phyloP scores from a whole-genome alignment of 2,113 vertebrate species.

The Xiphophorus hellerii region DNA sequence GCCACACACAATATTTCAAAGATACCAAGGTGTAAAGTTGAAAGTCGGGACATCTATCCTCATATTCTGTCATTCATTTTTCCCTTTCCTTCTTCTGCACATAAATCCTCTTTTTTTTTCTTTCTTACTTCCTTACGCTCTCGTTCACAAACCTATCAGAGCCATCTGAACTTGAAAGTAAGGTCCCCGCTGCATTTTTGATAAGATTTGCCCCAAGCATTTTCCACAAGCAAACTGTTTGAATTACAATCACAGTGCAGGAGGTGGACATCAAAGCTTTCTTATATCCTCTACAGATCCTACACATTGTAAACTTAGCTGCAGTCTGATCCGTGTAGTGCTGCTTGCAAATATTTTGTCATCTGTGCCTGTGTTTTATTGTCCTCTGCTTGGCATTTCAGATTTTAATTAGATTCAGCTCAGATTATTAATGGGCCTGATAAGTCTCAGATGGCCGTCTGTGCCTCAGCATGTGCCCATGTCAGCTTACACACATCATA shows the following conservation, averaged over 20 bases:
- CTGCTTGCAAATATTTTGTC: conserved; percentile 1
- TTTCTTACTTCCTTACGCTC: conserved; percentile 11
- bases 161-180: conserved; percentile 48
- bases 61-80: conserved; percentile 22
- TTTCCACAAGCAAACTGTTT: conserved; percentile 41
- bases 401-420: conserved; percentile 65
- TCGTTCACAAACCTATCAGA: conserved; percentile 13
- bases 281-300: conserved; percentile 16
- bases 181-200: conserved; percentile 43
- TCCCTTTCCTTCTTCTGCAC: background rate
- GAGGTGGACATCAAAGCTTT: conserved; percentile 59
- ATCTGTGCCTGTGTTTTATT: conserved; percentile 19
- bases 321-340: conserved; percentile 20
- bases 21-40: conserved; percentile 18
- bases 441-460: conserved; percentile 39
- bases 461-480: conserved; percentile 5
- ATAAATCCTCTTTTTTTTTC: conserved; percentile 10
- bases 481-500: conserved; percentile 26
- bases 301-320: conserved; percentile 28
- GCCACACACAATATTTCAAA: conserved; percentile 11
- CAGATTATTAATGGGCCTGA: conserved; percentile 56
- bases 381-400: conserved; percentile 53
- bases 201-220: conserved; percentile 56
- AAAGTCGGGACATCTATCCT: conserved; percentile 34
- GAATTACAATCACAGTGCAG: conserved; percentile 51